Percentiles rank a stretch among this genome's conserved stretches.
phyloP scores from a whole-genome alignment of 2,888 invertebrate genomes.

The Meliscaeva auricollis region DNA sequence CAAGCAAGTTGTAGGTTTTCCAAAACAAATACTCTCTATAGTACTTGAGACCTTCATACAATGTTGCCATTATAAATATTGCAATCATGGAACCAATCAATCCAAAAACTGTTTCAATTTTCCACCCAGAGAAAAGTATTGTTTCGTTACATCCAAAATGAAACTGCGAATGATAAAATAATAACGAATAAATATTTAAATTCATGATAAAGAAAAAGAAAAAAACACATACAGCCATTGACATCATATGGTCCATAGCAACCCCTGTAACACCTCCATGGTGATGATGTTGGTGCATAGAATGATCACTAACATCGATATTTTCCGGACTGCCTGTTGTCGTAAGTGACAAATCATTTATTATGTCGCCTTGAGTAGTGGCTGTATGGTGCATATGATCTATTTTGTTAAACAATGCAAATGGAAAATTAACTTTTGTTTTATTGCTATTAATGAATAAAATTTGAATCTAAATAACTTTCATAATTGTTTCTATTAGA shows the following conservation, averaged over 20 bases:
- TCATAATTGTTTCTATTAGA: neutral
- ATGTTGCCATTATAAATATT: constrained; percentile 95
- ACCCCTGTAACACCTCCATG: constrained; percentile 38
- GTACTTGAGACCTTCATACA: constrained; percentile 94
- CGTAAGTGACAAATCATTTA: constrained; percentile 43
- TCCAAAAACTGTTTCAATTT: constrained; percentile 89
- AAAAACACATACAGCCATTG: constrained; percentile 83
- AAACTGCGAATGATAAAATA: constrained; percentile 86
- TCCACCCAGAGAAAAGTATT: constrained; percentile 93
- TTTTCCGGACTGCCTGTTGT: constrained; percentile 72
- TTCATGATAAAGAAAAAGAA: too few species aligned
- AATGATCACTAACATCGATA: constrained; percentile 38
- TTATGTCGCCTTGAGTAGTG: constrained; percentile 73
- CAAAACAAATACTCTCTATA: constrained; percentile 92
- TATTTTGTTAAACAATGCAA: too few species aligned
- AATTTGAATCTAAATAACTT: too few species aligned
- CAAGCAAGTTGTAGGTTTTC: constrained; percentile 93
- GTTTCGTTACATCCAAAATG: constrained; percentile 91
- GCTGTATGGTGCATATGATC: constrained; percentile 71
- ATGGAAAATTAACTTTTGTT: too few species aligned
- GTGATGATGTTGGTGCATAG: constrained; percentile 67
- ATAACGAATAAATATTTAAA: neutral
- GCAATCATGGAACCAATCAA: constrained; percentile 95
- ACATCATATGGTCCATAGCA: constrained; percentile 83
- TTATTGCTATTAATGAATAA: too few species aligned